Base-by-base conservation (phyloP, 2,888 invertebrate species). In the Parochlus steinenii region DNA sequence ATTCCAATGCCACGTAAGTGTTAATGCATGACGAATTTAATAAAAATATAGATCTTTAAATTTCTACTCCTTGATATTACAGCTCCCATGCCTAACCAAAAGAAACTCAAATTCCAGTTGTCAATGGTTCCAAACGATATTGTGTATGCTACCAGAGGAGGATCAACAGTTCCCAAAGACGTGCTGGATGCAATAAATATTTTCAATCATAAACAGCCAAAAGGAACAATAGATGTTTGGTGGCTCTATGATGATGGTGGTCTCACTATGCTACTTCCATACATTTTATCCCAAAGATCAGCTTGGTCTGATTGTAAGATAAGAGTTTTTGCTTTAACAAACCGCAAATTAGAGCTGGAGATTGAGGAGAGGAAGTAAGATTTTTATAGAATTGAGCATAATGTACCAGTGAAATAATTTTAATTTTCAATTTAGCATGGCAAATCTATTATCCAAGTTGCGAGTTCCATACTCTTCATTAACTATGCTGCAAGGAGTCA, bases 221-320 rank as follows among this genome's bases (percentile, higher is more conserved):
- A 74, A 41, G 87, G 89, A 8, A 76, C 73, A 1, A 75, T 92
- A 27, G 92, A 92, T 60, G 89, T 92, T 29, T 92, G 90, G 85
- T 95, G 93, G 93, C 61, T 93, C 46, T 93, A 90, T 56, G 93
- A 93, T 54, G 92, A 85, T 56, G 83, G 83, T 50, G 83, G 83
- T 33, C 63, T 87, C 27, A 86, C 86, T 3, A 77, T 87, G 56
- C 64, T 87, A 40, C 56, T 87, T 45, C 86, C 86, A 1, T 85
- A 87, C 56, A 85, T 87, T 44, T 71, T 87, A 43, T 79, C 80
- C 32, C 75, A 76, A 46, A 69, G 85, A 43, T 69, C 74, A 6
- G 67, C 74, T 46, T 86, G 83, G 81, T 63, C 74, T 34, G 65
- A 70, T 47, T 83, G 82, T 54, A 76, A 77, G 53, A 63, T 86